These are phyloP conservation scores for Apogon hyalosoma DNA, from an alignment of 2,797 vertebrate species.

Conservation along the genomic window DNA sequence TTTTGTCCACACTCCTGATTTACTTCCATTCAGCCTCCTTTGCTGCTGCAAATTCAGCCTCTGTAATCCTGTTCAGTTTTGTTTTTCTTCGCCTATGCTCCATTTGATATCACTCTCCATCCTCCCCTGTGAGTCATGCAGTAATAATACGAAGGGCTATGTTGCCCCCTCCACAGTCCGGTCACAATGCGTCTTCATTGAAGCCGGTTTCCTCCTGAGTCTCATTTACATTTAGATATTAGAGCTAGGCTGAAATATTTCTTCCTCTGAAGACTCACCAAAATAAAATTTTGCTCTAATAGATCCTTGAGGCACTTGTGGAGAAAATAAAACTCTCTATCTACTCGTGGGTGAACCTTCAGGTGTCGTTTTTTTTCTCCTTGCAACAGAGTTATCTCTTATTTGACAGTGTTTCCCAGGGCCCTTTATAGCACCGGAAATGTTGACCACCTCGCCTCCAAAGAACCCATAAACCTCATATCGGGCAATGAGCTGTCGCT, in stretches of 20 bases:
- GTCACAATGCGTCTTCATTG: slow-evolving; percentile 3
- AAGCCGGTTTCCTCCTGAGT: slow-evolving; percentile 20
- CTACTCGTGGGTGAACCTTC: background rate
- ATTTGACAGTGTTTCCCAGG: background rate
- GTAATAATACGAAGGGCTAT: background rate
- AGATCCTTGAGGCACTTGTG: background rate
- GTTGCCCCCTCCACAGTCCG: background rate
- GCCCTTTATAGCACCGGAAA: background rate
- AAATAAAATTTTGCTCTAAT: slow-evolving; percentile 8
- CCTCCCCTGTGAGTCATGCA: slow-evolving; percentile 1
- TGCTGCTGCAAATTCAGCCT: background rate
- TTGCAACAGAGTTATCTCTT: slow-evolving; percentile 3
- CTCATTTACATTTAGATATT: slow-evolving; percentile 18
- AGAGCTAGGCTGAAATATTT: slow-evolving; percentile 9
- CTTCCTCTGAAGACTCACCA: slow-evolving; percentile 8
- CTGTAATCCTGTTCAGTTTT: background rate
- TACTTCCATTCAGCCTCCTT: background rate
- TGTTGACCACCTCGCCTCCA: background rate
- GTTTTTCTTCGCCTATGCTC: background rate
- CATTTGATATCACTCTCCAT: background rate
- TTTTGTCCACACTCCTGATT: background rate
- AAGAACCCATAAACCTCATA: background rate
- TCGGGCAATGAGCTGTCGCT: background rate
- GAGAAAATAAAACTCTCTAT: slow-evolving; percentile 5
- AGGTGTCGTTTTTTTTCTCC: background rate